Percentiles rank a stretch among this genome's conserved stretches.
phyloP scores from a whole-genome alignment of 2,888 invertebrate species.

The Drosophila atroscutellata region DNA sequence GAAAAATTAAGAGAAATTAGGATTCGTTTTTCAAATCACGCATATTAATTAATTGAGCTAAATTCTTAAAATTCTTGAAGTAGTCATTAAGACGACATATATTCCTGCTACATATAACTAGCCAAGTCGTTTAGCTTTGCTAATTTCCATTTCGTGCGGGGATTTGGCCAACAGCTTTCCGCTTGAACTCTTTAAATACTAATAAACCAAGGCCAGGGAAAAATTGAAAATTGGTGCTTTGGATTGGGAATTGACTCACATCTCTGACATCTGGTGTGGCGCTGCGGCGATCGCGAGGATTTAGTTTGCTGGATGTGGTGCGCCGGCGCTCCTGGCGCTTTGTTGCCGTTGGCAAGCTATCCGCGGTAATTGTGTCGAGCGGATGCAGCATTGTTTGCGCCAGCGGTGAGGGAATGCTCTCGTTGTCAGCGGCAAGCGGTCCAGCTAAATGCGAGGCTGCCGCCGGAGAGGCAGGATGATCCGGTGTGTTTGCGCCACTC shows the following conservation, averaged over 20 bases:
- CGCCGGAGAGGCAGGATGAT: constrained; percentile 89
- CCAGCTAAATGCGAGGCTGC: constrained; percentile 83
- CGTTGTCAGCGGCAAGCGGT: constrained; percentile 76
- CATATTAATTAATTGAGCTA: no score
- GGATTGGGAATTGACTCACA: constrained; percentile 56
- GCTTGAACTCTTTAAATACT: neutral
- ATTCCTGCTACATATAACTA: no score
- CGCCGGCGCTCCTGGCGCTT: constrained; percentile 82
- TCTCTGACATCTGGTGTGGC: constrained; percentile 86
- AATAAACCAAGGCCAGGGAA: neutral
- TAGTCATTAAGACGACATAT: no score
- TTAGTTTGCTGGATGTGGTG: constrained; percentile 83
- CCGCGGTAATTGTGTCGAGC: constrained; percentile 74
- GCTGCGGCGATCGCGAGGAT: constrained; percentile 83
- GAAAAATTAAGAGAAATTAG: neutral
- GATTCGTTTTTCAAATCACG: neutral
- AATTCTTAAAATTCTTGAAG: no score
- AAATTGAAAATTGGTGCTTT: neutral
- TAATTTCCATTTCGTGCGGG: no score
- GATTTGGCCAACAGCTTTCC: neutral
- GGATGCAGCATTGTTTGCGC: constrained; percentile 75
- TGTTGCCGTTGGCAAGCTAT: constrained; percentile 19
- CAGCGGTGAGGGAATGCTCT: constrained; percentile 84
- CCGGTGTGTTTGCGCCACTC: constrained; percentile 91
- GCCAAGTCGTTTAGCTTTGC: no score